Conservation (phyloP, 2,888 invertebrate species). For the Gymnocheta viridis region DNA sequence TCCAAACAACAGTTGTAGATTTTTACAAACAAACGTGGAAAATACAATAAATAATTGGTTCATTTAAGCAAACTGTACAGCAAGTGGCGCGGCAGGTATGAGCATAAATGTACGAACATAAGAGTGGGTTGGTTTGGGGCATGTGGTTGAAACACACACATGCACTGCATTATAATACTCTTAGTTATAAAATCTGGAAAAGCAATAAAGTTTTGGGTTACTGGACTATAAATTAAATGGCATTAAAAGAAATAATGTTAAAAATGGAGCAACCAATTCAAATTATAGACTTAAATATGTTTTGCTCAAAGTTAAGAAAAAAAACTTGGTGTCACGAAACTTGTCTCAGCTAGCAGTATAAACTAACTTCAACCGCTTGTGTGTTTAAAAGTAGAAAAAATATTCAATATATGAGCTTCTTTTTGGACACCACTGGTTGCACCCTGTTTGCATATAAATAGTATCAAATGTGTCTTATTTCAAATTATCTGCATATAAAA, state of each 20-base stretch:
- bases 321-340: background rate
- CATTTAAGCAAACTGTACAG: background rate
- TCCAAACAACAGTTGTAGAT: constrained; percentile 6
- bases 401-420: background rate
- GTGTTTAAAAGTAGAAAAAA: background rate
- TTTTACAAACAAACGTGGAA: background rate
- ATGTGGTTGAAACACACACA: background rate
- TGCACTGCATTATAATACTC: background rate
- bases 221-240: constrained; percentile 40
- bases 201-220: constrained; percentile 34
- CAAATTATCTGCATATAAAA: background rate
- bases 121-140: constrained; percentile 49
- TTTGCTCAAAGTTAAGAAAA: background rate
- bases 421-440: background rate
- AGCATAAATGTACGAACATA: constrained; percentile 3
- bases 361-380: background rate
- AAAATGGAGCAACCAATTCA: background rate
- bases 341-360: background rate
- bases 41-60: constrained; percentile 35
- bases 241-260: background rate
- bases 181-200: background rate
- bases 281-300: constrained; percentile 19
- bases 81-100: constrained; percentile 27
- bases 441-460: constrained; percentile 11
- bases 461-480: background rate